Percentiles rank a stretch among this genome's conserved stretches.
phyloP scores from a whole-genome alignment of 2,113 vertebrate genomes.

The Scophthalmus maximus region DNA sequence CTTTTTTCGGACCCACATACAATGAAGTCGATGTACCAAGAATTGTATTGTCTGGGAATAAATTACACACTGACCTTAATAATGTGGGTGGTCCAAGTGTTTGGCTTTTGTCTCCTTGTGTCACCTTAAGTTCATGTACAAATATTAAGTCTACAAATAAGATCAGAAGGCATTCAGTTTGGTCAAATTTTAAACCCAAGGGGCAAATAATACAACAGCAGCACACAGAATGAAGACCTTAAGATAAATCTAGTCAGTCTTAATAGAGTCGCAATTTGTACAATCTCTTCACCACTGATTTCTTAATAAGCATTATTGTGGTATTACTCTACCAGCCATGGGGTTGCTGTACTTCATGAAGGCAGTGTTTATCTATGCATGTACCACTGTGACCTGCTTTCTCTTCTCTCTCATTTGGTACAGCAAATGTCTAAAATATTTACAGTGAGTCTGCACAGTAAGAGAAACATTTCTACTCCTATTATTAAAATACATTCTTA shows the following conservation, averaged over 20 bases:
- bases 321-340: conserved; percentile 8
- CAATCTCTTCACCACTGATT: conserved; percentile 3
- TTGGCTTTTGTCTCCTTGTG: conserved; percentile 1
- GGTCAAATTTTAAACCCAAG: too few species aligned
- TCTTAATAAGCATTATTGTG: conserved; percentile 33
- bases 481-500: conserved; percentile 5
- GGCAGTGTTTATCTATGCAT: background rate
- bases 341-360: conserved; percentile 22
- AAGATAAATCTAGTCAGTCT: too few species aligned
- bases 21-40: conserved; percentile 69
- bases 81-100: conserved; percentile 14
- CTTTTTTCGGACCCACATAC: conserved; percentile 58
- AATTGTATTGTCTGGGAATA: conserved; percentile 75
- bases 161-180: background rate
- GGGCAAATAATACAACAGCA: too few species aligned
- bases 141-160: background rate
- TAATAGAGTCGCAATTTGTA: too few species aligned
- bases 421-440: conserved; percentile 13
- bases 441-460: background rate
- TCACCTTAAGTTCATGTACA: background rate
- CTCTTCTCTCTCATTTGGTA: background rate
- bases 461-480: background rate
- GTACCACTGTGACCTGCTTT: background rate
- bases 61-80: conserved; percentile 67
- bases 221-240: too few species aligned